phyloP scores from a whole-genome alignment of 1,140 invertebrate genomes.

The Ganaspis sp. region DNA sequence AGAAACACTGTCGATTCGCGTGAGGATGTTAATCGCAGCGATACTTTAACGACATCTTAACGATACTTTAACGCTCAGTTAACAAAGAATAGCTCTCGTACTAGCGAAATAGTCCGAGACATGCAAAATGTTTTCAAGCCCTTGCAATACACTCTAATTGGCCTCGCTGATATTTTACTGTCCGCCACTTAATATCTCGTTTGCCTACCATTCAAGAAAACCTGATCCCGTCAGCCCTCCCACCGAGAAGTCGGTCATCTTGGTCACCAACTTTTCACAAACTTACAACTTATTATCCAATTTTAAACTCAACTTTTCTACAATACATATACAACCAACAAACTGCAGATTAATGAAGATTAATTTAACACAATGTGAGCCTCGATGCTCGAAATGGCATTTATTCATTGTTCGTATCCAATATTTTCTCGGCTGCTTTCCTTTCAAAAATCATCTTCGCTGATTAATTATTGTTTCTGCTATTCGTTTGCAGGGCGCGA shows the following conservation, averaged over 20 bases:
- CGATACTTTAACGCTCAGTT: slow-evolving; percentile 53
- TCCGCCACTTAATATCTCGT: slow-evolving; percentile 54
- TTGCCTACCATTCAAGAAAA: slow-evolving; percentile 40
- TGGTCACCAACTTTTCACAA: not conserved
- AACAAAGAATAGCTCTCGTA: slow-evolving; percentile 9
- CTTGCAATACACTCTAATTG: slow-evolving; percentile 48
- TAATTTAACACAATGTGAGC: slow-evolving; percentile 34
- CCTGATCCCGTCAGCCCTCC: slow-evolving; percentile 3
- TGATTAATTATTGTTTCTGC: slow-evolving; percentile 24
- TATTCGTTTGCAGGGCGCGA: not conserved
- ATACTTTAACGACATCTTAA: slow-evolving; percentile 56
- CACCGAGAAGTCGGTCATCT: not conserved
- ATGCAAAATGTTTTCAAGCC: slow-evolving; percentile 17
- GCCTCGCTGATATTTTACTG: slow-evolving; percentile 52
- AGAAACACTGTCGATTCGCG: slow-evolving; percentile 41
- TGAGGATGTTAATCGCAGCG: slow-evolving; percentile 50
- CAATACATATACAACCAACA: not conserved
- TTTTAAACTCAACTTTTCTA: not conserved
- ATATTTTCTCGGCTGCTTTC: slow-evolving; percentile 14
- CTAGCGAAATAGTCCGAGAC: not conserved
- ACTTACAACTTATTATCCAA: slow-evolving; percentile 9
- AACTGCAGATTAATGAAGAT: slow-evolving; percentile 25
- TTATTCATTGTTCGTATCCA: not conserved
- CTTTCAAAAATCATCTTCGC: not conserved
- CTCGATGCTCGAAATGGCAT: not conserved